phyloP scores from a whole-genome alignment of 2,888 invertebrate genomes.

The Palloptera scutellata region DNA sequence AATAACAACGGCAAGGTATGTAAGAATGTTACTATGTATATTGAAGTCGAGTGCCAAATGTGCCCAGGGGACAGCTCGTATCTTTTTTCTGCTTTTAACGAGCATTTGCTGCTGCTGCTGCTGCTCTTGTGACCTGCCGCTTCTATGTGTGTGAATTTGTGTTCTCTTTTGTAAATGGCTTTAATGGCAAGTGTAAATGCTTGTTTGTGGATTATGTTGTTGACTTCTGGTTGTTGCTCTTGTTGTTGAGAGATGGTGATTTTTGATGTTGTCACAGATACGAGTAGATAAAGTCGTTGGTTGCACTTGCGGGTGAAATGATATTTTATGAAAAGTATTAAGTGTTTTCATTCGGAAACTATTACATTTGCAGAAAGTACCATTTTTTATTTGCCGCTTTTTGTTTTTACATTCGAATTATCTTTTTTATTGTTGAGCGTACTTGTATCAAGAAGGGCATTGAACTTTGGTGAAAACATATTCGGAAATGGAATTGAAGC shows the following conservation, averaged over 20 bases:
- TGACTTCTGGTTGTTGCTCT: background rate
- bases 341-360: background rate
- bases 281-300: background rate
- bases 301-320: background rate
- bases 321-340: background rate
- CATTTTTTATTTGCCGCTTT: no score
- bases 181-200: conserved; percentile 2
- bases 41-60: background rate
- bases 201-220: conserved; percentile 9
- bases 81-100: background rate
- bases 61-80: background rate
- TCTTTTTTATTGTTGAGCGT: no score
- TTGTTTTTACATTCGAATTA: no score
- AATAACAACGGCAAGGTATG: no score
- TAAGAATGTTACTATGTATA: no score
- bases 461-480: no score
- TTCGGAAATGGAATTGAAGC: no score
- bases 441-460: no score
- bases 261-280: background rate
- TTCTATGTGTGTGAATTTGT: background rate
- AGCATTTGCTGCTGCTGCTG: background rate
- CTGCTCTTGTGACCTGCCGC: background rate
- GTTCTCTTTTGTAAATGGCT: background rate
- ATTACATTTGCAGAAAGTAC: background rate
- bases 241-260: background rate